A percentile compares a stretch with the other conserved stretches of the same genome.
phyloP scores from a whole-genome alignment of 1,140 invertebrate species.

The Camponotus floridanus region DNA sequence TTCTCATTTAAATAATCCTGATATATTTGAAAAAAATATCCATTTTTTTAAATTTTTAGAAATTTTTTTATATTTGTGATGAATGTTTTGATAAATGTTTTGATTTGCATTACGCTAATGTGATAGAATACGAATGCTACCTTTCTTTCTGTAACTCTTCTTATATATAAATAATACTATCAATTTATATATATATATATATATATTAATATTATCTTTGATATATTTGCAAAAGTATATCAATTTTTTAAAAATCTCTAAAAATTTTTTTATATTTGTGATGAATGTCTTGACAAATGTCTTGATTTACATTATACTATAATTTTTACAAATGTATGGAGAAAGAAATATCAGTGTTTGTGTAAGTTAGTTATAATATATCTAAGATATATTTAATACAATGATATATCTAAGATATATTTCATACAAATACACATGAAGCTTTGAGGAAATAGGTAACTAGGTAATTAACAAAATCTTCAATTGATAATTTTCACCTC shows the following conservation, averaged over 20 bases:
- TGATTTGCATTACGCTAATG: neutral
- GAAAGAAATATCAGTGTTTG: neutral
- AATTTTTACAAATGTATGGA: constrained; percentile 22
- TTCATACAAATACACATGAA: neutral
- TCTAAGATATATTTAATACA: constrained; percentile 31
- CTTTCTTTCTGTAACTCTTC: neutral
- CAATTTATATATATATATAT: too few species aligned
- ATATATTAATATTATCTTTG: neutral
- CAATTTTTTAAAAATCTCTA: neutral
- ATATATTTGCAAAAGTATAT: constrained; percentile 8
- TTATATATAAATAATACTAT: constrained; percentile 46
- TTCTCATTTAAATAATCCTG: constrained; percentile 37
- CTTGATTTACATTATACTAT: neutral
- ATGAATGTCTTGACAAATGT: neutral
- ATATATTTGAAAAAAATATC: constrained; percentile 8
- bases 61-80: neutral
- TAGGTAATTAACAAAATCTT: neutral
- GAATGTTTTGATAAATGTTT: neutral
- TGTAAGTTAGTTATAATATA: neutral
- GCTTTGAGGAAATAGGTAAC: neutral
- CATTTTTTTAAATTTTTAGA: neutral
- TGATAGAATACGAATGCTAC: neutral
- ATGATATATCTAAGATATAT: constrained; percentile 29
- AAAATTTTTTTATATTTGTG: neutral
- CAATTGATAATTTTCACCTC: neutral